Percentiles rank a stretch among this genome's conserved stretches.
phyloP scores from a whole-genome alignment of 2,888 invertebrate species.

The Hemithea aestivaria region DNA sequence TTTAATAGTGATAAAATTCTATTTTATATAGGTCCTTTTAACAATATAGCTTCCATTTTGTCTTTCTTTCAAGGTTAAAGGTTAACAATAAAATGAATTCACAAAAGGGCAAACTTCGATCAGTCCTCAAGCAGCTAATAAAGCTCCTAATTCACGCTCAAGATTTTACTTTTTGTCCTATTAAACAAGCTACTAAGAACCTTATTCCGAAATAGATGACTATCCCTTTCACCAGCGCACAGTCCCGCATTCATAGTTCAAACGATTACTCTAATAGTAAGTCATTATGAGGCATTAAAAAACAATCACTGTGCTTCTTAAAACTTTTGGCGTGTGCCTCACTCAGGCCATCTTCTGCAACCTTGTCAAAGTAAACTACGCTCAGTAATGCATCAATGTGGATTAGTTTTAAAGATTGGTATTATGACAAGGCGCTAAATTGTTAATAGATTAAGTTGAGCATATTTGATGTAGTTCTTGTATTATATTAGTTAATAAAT shows the following conservation, averaged over 20 bases:
- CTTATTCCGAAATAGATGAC: constrained; percentile 64
- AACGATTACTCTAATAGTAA: constrained; percentile 32
- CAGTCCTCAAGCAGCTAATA: too few relatives aligned
- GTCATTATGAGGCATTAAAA: constrained; percentile 28
- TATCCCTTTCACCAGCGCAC: constrained; percentile 73
- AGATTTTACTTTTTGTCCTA: too few relatives aligned
- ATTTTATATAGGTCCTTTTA: too few relatives aligned
- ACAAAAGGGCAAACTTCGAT: too few relatives aligned
- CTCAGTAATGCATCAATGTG: too few relatives aligned
- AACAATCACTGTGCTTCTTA: constrained; percentile 30
- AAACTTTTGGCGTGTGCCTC: constrained; percentile 19
- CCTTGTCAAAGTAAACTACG: constrained; percentile 17
- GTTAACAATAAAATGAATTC: too few relatives aligned
- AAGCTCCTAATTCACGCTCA: too few relatives aligned
- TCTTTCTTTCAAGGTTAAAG: too few relatives aligned
- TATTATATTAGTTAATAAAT: constrained; percentile 16
- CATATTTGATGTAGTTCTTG: not conserved
- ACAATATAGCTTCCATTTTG: too few relatives aligned
- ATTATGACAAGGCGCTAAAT: not conserved
- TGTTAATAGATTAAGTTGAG: too few relatives aligned
- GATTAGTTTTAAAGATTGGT: not conserved
- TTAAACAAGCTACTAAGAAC: constrained; percentile 27
- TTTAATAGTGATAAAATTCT: too few relatives aligned
- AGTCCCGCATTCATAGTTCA: constrained; percentile 55
- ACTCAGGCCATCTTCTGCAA: constrained; percentile 7